Conservation (phyloP, 2,888 invertebrate species). For the Morinoia aosen region DNA sequence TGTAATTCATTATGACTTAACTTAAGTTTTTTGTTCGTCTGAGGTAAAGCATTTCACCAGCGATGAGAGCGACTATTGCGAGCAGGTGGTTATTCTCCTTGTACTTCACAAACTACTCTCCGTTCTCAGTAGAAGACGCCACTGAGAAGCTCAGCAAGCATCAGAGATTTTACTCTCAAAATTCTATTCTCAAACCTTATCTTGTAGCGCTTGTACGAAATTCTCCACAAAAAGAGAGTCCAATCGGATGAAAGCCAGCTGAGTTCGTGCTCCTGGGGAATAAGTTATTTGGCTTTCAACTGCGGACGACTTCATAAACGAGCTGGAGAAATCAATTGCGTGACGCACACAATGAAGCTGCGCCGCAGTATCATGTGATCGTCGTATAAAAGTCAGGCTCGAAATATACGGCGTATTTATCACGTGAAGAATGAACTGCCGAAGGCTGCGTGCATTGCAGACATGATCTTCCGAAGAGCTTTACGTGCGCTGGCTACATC, state of each 20-base stretch:
- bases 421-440: conserved; percentile 32
- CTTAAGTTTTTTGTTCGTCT: too few species aligned
- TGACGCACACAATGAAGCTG: neutral
- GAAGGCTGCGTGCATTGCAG: neutral
- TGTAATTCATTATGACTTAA: too few species aligned
- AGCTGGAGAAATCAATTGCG: conserved; percentile 13
- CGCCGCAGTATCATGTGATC: conserved; percentile 26
- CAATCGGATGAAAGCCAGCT: neutral
- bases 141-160: neutral
- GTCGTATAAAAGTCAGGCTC: conserved; percentile 10
- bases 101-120: neutral
- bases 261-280: neutral
- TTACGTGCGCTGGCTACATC: conserved; percentile 25
- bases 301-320: conserved; percentile 32
- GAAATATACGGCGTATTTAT: conserved; percentile 33
- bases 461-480: neutral
- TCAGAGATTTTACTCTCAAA: neutral
- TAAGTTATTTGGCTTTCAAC: conserved; percentile 20
- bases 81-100: too few species aligned
- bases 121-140: neutral
- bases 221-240: neutral
- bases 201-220: neutral
- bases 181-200: neutral
- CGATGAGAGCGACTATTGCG: too few species aligned
- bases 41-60: too few species aligned